Evolutionary conservation across 2,888 invertebrate genomes (phyloP).

Genomic region (Cosmorhoe ocellata): DNA sequence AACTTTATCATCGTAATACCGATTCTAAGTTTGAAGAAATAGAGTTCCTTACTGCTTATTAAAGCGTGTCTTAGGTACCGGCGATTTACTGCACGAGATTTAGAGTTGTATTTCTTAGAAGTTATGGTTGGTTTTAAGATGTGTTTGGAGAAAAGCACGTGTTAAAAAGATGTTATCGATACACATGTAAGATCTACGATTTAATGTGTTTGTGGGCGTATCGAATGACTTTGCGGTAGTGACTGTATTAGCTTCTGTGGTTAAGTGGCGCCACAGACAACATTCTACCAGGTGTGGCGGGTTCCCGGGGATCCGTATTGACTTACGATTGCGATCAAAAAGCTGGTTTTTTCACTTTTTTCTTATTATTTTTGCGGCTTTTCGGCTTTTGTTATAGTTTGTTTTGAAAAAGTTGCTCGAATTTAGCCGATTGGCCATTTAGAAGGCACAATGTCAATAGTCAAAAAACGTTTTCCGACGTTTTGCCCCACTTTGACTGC

Average conservation of each 20-base stretch:
- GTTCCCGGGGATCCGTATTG: slow-evolving; percentile 27
- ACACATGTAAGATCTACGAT: slow-evolving; percentile 77
- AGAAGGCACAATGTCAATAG: too few relatives aligned
- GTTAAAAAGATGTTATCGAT: slow-evolving; percentile 63
- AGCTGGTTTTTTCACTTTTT: neutral
- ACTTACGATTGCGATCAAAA: slow-evolving; percentile 14
- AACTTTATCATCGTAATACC: slow-evolving; percentile 26
- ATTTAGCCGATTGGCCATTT: too few relatives aligned
- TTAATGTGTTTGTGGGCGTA: slow-evolving; percentile 76
- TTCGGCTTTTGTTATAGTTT: too few relatives aligned
- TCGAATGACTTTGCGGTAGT: slow-evolving; percentile 56
- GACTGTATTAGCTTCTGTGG: slow-evolving; percentile 38
- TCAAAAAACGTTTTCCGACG: too few relatives aligned
- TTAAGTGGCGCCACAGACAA: slow-evolving; percentile 58
- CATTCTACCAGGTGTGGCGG: slow-evolving; percentile 45
- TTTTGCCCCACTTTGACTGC: too few relatives aligned
- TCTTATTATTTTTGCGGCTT: neutral
- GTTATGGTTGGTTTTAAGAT: slow-evolving; percentile 12
- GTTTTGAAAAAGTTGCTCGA: too few relatives aligned
- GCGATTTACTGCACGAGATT: neutral
- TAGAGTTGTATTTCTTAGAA: slow-evolving; percentile 2
- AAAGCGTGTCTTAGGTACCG: neutral
- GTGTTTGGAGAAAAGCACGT: slow-evolving; percentile 50
- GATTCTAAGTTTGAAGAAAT: slow-evolving; percentile 3
- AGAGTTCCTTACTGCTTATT: slow-evolving; percentile 15